Base-by-base conservation (phyloP, 2,888 invertebrate genomes). In the Agrotis segetum region DNA sequence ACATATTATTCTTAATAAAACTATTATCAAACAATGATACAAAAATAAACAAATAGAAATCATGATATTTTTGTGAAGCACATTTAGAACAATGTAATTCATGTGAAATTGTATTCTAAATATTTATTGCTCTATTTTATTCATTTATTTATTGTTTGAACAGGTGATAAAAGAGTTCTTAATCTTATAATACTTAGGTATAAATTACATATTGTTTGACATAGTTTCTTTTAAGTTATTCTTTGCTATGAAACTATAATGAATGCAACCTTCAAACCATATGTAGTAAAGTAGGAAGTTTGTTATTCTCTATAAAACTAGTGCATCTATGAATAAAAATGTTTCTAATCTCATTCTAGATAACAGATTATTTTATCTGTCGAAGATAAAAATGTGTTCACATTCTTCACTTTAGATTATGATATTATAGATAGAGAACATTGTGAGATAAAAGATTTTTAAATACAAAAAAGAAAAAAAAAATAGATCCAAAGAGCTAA, bases 351-450 rank as follows among this genome's bases (percentile, higher is more conserved):
- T 60, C 59, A 52, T 63, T 77, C 50, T 17, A 29, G 81, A 74
- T 74, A 44, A 75, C 49, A 65, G 81, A 75, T 75, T 6, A 2
- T 16, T 79, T 75, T 80, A 75, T 75, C 74, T 65, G 11, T 9
- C 19, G 6, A 13, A 81, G 75, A 81, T 75, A 81, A 81, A 64
- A 59, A 75, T 75, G 49, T 81, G 13, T 55, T 73, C 24, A 53
- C 67, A 80, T 60, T 59, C 59, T 59, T 64, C 44, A 55, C 53
- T 19, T 4, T 11, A 80, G 66, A 80, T 74, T 62, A 62, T 46
- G 29, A 21, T 0, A 1, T 24, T 62, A 34, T 3, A 55, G 62
- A 73, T 55, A 73, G 17, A 17, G 0, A 17, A 73, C 62, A 49
- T n/a, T 44, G 58, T 58, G 7, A 50, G 70, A 46, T 47, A 46